These are phyloP conservation scores for Pyrocoelia pectoralis DNA, from an alignment of 2,888 invertebrate species.

Conservation along the genomic window DNA sequence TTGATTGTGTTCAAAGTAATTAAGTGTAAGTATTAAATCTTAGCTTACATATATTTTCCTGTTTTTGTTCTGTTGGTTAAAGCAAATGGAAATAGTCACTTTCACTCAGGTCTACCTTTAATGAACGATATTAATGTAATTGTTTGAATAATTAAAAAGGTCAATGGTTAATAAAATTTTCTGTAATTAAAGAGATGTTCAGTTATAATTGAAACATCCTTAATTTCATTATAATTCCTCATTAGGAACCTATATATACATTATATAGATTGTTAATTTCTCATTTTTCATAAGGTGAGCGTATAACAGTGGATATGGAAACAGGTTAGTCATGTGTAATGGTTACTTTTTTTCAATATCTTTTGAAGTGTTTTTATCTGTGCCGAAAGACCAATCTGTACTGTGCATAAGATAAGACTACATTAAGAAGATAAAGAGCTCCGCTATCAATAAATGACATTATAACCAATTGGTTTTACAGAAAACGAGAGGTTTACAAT, in stretches of 20 bases:
- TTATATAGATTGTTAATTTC: not conserved
- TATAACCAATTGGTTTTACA: not conserved
- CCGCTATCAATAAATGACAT: too few species aligned
- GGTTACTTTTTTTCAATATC: not conserved
- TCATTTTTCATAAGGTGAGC: not conserved
- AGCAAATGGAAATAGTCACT: conserved; percentile 4
- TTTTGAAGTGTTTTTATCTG: not conserved
- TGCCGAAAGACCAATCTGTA: too few species aligned
- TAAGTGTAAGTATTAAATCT: too few species aligned
- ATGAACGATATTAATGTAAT: conserved; percentile 4
- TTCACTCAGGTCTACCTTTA: not conserved
- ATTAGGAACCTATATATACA: not conserved
- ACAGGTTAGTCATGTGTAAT: not conserved
- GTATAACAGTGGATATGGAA: not conserved
- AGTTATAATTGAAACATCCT: not conserved
- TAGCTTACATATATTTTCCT: not conserved
- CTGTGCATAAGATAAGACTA: too few species aligned
- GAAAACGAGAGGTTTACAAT: not conserved
- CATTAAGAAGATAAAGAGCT: too few species aligned
- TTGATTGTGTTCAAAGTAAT: too few species aligned
- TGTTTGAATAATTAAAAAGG: conserved; percentile 3
- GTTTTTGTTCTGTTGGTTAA: not conserved
- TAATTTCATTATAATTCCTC: not conserved
- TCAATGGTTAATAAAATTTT: conserved; percentile 6
- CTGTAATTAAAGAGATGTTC: not conserved